Percentiles rank a stretch among this genome's conserved stretches.
phyloP scores from a whole-genome alignment of 2,113 vertebrate species.

The Donacobius atricapilla region DNA sequence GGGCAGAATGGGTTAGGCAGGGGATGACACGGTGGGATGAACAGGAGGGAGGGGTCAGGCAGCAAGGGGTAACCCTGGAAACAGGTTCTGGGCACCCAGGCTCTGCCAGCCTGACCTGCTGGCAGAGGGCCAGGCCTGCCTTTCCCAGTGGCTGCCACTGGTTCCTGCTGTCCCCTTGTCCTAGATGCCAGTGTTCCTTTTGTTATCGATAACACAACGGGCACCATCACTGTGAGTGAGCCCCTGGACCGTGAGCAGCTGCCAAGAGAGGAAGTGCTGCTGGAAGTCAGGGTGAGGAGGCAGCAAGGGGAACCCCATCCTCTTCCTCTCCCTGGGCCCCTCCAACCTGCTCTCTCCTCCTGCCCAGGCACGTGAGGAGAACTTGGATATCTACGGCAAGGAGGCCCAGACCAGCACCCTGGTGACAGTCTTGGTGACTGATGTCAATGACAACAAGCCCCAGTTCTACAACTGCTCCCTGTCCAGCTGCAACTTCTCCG shows the following conservation, averaged over 20 bases:
- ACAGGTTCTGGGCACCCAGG: neutral
- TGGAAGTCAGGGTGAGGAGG: constrained; percentile 78
- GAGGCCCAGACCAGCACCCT: constrained; percentile 36
- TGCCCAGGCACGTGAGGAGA: constrained; percentile 66
- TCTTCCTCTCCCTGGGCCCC: neutral
- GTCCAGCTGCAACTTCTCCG: constrained; percentile 64
- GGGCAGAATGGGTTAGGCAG: neutral
- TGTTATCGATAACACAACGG: constrained; percentile 34
- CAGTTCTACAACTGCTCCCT: constrained; percentile 81
- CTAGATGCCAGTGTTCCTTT: constrained; percentile 73
- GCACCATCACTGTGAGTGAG: constrained; percentile 72
- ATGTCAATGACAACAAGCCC: constrained; percentile 86
- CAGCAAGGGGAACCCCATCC: neutral
- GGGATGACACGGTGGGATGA: neutral
- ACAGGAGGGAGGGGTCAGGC: neutral
- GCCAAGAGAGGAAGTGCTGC: constrained; percentile 59
- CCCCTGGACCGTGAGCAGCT: constrained; percentile 82
- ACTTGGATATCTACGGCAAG: constrained; percentile 20
- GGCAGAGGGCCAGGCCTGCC: neutral
- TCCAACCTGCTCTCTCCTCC: neutral
- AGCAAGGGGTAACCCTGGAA: neutral
- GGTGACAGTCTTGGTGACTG: constrained; percentile 76
- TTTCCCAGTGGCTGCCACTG: neutral
- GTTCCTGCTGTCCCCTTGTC: neutral
- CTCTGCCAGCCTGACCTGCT: neutral